Evolutionary conservation across 2,888 invertebrate species (phyloP).

Genomic region (Nowickia ferox): DNA sequence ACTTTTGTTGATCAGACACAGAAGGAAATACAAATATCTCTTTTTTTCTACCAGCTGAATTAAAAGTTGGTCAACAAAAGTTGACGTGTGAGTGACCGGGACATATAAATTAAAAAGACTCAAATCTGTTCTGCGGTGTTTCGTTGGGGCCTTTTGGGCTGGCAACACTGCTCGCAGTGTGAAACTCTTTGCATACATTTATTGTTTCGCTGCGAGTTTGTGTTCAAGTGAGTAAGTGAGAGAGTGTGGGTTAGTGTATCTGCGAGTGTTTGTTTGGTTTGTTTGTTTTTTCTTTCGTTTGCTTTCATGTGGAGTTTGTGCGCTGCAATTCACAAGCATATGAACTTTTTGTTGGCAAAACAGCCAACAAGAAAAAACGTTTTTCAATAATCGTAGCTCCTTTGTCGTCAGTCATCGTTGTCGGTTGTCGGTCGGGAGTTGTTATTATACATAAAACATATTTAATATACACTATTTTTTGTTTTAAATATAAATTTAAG

Average conservation of each 20-base stretch:
- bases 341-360: conserved; percentile 56
- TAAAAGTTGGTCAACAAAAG: too few relatives aligned
- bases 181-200: conserved; percentile 59
- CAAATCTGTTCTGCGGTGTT: too few relatives aligned
- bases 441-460: conserved; percentile 64
- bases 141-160: neutral
- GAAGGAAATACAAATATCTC: too few relatives aligned
- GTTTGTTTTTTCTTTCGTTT: too few relatives aligned
- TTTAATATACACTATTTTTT: conserved; percentile 23
- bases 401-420: conserved; percentile 71
- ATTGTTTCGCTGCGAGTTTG: conserved; percentile 10
- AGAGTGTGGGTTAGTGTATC: conserved; percentile 5
- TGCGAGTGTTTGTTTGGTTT: neutral
- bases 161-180: neutral
- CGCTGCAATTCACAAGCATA: conserved; percentile 63
- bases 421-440: conserved; percentile 65
- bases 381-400: conserved; percentile 70
- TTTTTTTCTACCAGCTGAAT: too few relatives aligned
- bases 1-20: too few relatives aligned
- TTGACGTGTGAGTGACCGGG: too few relatives aligned
- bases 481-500: conserved; percentile 31
- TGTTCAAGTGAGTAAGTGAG: conserved; percentile 18
- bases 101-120: too few relatives aligned
- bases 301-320: conserved; percentile 61
- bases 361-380: conserved; percentile 48